Evolutionary conservation across 2,888 invertebrate genomes (phyloP).

Genomic region (Hirtodrosophila alboralis): DNA sequence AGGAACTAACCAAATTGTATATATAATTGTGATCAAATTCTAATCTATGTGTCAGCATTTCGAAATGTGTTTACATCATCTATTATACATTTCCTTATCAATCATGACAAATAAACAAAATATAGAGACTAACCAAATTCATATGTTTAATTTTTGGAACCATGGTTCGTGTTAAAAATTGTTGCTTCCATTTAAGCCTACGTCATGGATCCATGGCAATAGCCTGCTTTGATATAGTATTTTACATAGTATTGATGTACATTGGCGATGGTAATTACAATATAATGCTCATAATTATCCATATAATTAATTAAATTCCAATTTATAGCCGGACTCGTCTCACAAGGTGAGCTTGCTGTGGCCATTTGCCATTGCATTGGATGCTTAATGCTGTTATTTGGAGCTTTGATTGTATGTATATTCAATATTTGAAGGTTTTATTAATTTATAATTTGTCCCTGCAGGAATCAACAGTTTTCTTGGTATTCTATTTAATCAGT

Average conservation of each 20-base stretch:
- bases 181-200: conserved; percentile 33
- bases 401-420: conserved; percentile 52
- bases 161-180: conserved; percentile 13
- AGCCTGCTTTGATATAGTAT: conserved; percentile 21
- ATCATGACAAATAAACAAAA: conserved; percentile 32
- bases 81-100: conserved; percentile 29
- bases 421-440: background rate
- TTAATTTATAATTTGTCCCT: background rate
- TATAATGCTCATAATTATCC: background rate
- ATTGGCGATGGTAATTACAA: conserved; percentile 11
- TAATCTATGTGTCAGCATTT: conserved; percentile 25
- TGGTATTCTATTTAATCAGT: conserved; percentile 62
- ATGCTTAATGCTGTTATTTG: conserved; percentile 52
- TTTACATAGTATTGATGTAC: conserved; percentile 12
- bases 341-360: conserved; percentile 53
- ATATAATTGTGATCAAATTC: conserved; percentile 32
- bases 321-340: conserved; percentile 2
- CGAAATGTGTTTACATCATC: conserved; percentile 1
- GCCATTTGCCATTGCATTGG: conserved; percentile 62
- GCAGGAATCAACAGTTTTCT: conserved; percentile 50
- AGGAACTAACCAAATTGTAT: background rate
- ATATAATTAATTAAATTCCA: background rate
- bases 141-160: background rate
- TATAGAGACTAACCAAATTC: conserved; percentile 3
- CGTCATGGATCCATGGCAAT: conserved; percentile 37